A percentile compares a stretch with the other conserved stretches of the same genome.
Evolutionary conservation across 2,113 vertebrate genomes (phyloP).

Genomic region (Synodontis membranacea): DNA sequence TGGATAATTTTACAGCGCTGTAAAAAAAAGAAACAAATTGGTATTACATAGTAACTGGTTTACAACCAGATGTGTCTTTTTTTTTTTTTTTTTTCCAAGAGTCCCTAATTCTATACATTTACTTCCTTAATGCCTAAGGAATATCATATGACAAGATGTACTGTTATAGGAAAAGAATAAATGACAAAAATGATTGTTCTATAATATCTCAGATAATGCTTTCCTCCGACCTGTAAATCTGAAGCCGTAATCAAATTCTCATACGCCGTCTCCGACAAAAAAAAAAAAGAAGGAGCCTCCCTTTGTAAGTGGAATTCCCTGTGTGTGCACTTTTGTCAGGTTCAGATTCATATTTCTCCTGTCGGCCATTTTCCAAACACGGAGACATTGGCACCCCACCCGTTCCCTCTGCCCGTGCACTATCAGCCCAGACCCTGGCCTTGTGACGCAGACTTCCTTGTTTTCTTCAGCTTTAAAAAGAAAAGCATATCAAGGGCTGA

Average conservation of each 20-base stretch:
- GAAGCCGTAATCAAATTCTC: constrained; percentile 30
- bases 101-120: background rate
- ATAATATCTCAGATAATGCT: too few relatives aligned
- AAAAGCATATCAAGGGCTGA: constrained; percentile 49
- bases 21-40: background rate
- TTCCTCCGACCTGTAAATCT: constrained; percentile 1
- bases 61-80: background rate
- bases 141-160: background rate
- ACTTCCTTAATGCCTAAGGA: background rate
- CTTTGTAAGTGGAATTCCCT: constrained; percentile 50
- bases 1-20: background rate
- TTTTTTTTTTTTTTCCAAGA: too few relatives aligned
- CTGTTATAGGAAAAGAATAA: background rate
- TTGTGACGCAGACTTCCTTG: constrained; percentile 62
- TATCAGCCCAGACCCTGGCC: constrained; percentile 57
- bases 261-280: constrained; percentile 34
- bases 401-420: constrained; percentile 64
- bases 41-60: background rate
- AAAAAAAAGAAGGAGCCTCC: constrained; percentile 51
- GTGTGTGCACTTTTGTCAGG: constrained; percentile 48
- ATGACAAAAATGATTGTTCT: too few relatives aligned
- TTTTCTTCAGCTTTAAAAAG: constrained; percentile 63
- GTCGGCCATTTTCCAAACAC: constrained; percentile 72
- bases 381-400: constrained; percentile 65
- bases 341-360: constrained; percentile 47